Base-by-base conservation (phyloP, 2,797 vertebrate species). In the Neomorphus geoffroyi region DNA sequence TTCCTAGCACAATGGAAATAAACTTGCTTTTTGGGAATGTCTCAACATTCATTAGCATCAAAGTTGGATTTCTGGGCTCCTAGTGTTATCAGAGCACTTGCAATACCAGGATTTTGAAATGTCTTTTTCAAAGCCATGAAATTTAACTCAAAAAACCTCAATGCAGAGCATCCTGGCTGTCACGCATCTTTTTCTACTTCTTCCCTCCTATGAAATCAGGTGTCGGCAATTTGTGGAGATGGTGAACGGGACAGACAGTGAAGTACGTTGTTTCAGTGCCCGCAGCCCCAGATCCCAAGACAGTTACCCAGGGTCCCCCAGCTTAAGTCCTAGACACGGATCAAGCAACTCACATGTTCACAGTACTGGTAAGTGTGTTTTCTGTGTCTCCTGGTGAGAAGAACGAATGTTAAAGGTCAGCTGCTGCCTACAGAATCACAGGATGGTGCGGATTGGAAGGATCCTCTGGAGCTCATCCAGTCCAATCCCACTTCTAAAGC, bases 171-270 rank as follows among this genome's bases (percentile, higher is more conserved):
- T 50, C 28, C 86, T 32, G 91, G 75, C 81, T 94, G 89, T 94
- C 91, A 94, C 11, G 26, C 90, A 30, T 39, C 60, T 67, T 30
- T 35, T 70, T 60, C 53, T 69, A 58, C 66, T 78, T 66, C 51
- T 79, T 77, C 80, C 74, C 73, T 93, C 73, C 74, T 64, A 79
- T 91, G 77, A 75, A 41, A 4, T 0, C 96, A 99, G 99, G 98
- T 99, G 99, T 98, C 99, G 99, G 96, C 99, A 99, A 97, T 99
- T 99, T 73, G 99, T 99, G 97, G 99, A 99, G 98, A 99, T 99
- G 99, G 99, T 99, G 97, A 99, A 99, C 6, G 99, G 99, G 91
- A 99, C 99, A 4, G 99, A 99, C 98, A 99, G 99, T 9, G 99
- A 99, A 92, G 99, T 99, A 56, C 98, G 99, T 83, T 99, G 99